Evolutionary conservation across 1,140 invertebrate species (phyloP).

Genomic region (Acromyrmex echinatior): DNA sequence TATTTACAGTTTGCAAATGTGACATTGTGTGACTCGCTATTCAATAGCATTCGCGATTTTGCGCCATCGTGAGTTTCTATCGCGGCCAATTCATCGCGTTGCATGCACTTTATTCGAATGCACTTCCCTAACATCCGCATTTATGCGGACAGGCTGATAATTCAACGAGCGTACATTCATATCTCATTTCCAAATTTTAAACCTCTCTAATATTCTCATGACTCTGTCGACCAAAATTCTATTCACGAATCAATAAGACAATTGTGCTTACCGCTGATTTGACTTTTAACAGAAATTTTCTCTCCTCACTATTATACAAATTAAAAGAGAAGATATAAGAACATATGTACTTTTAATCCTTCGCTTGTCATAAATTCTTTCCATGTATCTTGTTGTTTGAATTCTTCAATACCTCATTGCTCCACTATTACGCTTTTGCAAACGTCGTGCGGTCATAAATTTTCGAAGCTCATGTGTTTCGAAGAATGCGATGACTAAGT

Average conservation of each 20-base stretch:
- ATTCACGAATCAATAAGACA: slow-evolving; percentile 15
- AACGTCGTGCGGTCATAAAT: slow-evolving; percentile 9
- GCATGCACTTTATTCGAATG: slow-evolving; percentile 63
- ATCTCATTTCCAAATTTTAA: slow-evolving; percentile 57
- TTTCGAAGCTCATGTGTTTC: background rate
- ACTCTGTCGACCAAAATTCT: slow-evolving; percentile 29
- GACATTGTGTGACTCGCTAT: slow-evolving; percentile 54
- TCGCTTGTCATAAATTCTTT: slow-evolving; percentile 8
- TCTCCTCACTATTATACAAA: background rate
- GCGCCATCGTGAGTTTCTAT: slow-evolving; percentile 57
- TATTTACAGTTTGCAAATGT: slow-evolving; percentile 59
- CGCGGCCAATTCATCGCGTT: slow-evolving; percentile 55
- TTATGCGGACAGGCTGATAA: slow-evolving; percentile 40
- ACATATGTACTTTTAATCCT: background rate
- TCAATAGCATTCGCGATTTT: slow-evolving; percentile 57
- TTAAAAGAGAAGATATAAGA: background rate
- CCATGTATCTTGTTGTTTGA: background rate
- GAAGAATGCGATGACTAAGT: slow-evolving; percentile 29
- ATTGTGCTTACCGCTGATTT: background rate
- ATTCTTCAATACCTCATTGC: background rate
- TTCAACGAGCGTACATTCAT: slow-evolving; percentile 23
- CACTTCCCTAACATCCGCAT: slow-evolving; percentile 44
- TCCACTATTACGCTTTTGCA: background rate
- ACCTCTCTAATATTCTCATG: slow-evolving; percentile 37
- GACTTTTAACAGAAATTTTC: slow-evolving; percentile 9